phyloP scores from a whole-genome alignment of 1,140 invertebrate species.

The Hyles vespertilio region DNA sequence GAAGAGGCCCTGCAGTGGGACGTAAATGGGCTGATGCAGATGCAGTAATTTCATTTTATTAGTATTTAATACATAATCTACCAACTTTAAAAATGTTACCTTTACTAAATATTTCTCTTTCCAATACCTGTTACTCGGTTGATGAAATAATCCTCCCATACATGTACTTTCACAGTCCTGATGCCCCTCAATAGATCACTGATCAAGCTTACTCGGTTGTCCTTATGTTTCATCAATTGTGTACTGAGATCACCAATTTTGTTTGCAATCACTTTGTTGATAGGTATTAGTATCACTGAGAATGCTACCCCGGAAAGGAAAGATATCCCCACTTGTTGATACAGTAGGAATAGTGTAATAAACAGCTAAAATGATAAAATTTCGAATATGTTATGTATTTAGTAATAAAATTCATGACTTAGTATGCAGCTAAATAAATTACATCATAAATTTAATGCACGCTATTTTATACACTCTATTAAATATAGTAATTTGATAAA shows the following conservation, averaged over 20 bases:
- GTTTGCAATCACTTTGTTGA: constrained; percentile 94
- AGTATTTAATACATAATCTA: too few species aligned
- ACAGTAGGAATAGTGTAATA: constrained; percentile 88
- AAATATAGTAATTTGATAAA: neutral
- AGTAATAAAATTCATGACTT: too few species aligned
- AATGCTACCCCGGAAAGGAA: constrained; percentile 94
- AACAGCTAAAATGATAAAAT: constrained; percentile 80
- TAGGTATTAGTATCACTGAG: constrained; percentile 92
- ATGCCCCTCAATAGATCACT: constrained; percentile 93
- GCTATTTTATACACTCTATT: neutral
- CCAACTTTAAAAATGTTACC: too few species aligned
- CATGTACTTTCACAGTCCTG: constrained; percentile 92
- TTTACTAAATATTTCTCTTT: too few species aligned
- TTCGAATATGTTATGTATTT: neutral
- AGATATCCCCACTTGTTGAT: constrained; percentile 91
- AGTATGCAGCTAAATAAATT: neutral
- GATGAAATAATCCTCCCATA: constrained; percentile 95
- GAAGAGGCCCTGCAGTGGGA: too few species aligned
- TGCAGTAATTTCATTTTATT: too few species aligned
- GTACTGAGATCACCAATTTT: constrained; percentile 93
- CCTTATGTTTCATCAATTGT: constrained; percentile 94
- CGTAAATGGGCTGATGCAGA: too few species aligned
- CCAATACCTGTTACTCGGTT: constrained; percentile 73
- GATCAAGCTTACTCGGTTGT: constrained; percentile 91
- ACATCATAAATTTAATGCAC: neutral